These are phyloP conservation scores for Anhinga rufa DNA, from an alignment of 2,113 vertebrate species.

Conservation along the genomic window DNA sequence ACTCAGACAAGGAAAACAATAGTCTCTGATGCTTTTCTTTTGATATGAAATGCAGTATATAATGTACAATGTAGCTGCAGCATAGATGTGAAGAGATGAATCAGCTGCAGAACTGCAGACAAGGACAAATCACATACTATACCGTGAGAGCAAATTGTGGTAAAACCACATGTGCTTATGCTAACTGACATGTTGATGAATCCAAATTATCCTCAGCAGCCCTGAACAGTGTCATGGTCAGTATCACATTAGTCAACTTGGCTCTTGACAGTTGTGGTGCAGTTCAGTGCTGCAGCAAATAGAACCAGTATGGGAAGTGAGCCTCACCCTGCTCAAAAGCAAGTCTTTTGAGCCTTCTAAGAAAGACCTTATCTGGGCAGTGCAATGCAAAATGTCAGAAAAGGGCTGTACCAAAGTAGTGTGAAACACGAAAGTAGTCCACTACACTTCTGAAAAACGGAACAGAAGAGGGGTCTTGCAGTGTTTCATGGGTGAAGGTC, in stretches of 20 bases:
- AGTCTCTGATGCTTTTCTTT: not conserved
- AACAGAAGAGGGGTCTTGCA: not conserved
- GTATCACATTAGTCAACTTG: not conserved
- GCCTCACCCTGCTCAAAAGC: rapidly evolving
- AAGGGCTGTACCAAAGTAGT: not conserved
- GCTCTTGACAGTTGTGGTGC: not conserved
- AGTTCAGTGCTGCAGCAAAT: not conserved
- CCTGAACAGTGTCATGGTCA: not conserved
- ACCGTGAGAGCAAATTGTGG: not conserved
- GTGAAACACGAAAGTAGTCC: not conserved
- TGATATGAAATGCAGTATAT: not conserved
- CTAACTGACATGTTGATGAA: not conserved
- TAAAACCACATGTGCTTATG: not conserved
- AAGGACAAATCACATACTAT: not conserved
- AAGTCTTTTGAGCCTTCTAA: not conserved
- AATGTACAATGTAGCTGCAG: not conserved
- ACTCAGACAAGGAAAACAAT: not conserved
- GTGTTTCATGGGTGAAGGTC: not conserved
- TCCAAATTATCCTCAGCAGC: not conserved
- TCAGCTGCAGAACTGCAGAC: not conserved
- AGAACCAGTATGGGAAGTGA: not conserved
- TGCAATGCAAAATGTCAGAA: not conserved
- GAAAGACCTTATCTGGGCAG: rapidly evolving
- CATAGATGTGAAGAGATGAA: not conserved
- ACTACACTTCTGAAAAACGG: not conserved